Base-by-base conservation (phyloP, 2,888 invertebrate genomes). In the Tachina lurida region DNA sequence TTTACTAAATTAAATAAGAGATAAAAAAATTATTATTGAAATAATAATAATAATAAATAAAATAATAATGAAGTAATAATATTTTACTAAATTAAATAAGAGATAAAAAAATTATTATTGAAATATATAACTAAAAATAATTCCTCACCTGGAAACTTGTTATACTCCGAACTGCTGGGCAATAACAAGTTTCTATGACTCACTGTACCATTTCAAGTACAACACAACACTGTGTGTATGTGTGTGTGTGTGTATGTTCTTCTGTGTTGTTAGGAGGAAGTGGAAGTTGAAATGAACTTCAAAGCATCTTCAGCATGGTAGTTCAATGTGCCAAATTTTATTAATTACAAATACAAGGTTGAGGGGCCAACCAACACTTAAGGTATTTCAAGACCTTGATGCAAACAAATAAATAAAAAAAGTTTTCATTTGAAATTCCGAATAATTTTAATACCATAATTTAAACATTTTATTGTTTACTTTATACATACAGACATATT, bases 201-300 rank as follows among this genome's bases (percentile, higher is more conserved):
- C 19, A 43, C 45, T 63, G 43, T 45, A 45, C 63, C 45, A 63
- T 12, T 19, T 62, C 41, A 62, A 63, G 45, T 45, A 45, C 63
- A 45, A 22, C 5, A 22, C 15, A 22, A 45, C 15, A 60, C 7
- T 58, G n/a, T 47, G 63, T 22, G 5, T 22, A 12, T 7, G 39
- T 17, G 10, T 43, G 4, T 12, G n/a, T 62, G 5, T 62, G 12
- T 58, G 5, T 31, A 13, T 22, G 5, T 0, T 10, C 22, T 0
- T 58, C 22, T 19, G 13, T 43, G 9, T 19, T 45, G 4, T 22
- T 31, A 47, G 31, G 31, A 19, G 62, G 41, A 62, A 62, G 12
- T 62, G 62, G 47, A 49, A 67, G 22, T 67, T 67, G 22, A 67
- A 76, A 10, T 67, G 65, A 45, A 54, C 47, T 41, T 68, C 54